Percentiles rank a stretch among this genome's conserved stretches.
These are phyloP conservation scores for Serilophus lunatus DNA, from an alignment of 2,113 vertebrate genomes.

Conservation along the genomic window DNA sequence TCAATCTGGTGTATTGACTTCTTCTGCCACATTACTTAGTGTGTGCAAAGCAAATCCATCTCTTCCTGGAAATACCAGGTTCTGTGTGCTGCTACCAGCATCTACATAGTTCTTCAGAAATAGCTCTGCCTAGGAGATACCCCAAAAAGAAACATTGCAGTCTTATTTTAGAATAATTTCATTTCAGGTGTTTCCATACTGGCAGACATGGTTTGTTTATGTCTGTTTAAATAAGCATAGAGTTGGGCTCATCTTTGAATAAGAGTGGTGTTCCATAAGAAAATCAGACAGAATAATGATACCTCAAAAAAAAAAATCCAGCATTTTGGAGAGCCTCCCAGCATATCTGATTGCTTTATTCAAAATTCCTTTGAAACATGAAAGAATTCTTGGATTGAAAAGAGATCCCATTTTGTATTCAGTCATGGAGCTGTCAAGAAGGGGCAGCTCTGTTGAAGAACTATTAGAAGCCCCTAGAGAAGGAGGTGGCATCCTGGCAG, in stretches of 20 bases:
- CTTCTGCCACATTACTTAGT: neutral
- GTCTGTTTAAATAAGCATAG: neutral
- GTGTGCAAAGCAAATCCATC: neutral
- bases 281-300: neutral
- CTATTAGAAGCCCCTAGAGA: neutral
- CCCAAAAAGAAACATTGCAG: fast-evolving
- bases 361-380: neutral
- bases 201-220: neutral
- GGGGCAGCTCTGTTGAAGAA: neutral
- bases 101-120: neutral
- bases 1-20: neutral
- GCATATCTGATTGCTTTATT: neutral
- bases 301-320: neutral
- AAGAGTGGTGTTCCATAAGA: neutral
- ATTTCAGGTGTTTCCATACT: neutral
- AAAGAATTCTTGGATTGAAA: too few species aligned
- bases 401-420: neutral
- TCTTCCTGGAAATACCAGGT: neutral
- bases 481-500: neutral
- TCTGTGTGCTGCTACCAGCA: neutral
- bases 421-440: neutral
- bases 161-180: neutral
- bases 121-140: neutral
- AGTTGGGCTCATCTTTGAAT: neutral
- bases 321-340: neutral